Base-by-base conservation (phyloP, 2,888 invertebrate species). In the Drosophila barbarae region DNA sequence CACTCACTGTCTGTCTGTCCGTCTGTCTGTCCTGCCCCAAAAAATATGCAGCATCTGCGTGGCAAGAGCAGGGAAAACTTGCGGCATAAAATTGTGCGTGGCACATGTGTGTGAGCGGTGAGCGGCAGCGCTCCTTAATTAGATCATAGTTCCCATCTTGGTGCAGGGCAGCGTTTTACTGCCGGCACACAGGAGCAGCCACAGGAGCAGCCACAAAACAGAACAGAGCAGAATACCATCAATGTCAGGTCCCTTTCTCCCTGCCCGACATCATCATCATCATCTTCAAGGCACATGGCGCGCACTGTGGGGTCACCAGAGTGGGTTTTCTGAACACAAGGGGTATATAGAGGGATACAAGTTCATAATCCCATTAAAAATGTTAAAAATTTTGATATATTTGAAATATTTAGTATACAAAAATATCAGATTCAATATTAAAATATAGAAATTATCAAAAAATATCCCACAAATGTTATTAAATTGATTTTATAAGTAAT, bases 111-210 rank as follows among this genome's bases (percentile, higher is more conserved):
- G 82, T 73, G 28, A 46, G 53, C 69, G 69, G 60, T 63, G 74
- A 64, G 72, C 26, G 7, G 26, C 26, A 23, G 26, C 53, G 51
- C 50, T 51, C 67, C 75, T 83, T 79, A 79, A 79, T 79, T 79
- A 79, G 80, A 79, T 85, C 85, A 85, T 85, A 79, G 85, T 78
- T 82, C 63, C 64, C 56, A 44, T 46, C 50, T 50, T 34, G 50
- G 46, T 35, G 50, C 69, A 69, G 46, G 69, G 51, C 38, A 69
- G 60, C 44, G 46, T 78, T 82, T 77, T 82, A 79, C 60, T 70
- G 49, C 64, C 71, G 50, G 36, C 46, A 18, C 56, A 36, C 32
- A 42, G 59, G 15, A 60, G 30, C 60, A n/a, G 23, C 61, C 30
- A 28, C 35, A 18, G 41, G 42, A 18, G 41, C 35, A 23, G 60